These are phyloP conservation scores for Platyrinchus mystaceus DNA, from an alignment of 2,797 vertebrate species.

Conservation along the genomic window DNA sequence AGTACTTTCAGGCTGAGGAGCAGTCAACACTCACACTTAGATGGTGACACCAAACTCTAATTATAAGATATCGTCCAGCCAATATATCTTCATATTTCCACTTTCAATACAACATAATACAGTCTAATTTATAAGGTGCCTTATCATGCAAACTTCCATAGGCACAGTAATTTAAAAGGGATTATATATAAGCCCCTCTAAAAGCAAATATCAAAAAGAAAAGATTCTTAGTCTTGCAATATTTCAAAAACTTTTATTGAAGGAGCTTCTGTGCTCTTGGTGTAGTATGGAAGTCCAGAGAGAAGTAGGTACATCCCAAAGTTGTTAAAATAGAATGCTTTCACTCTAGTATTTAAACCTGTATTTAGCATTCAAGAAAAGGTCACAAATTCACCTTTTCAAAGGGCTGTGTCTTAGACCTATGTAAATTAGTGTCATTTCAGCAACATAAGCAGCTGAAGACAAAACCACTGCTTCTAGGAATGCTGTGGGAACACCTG, in stretches of 20 bases:
- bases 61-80: not conserved
- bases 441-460: not conserved
- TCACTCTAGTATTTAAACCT: not conserved
- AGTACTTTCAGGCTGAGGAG: not conserved
- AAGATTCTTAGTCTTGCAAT: not conserved
- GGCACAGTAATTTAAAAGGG: conserved; percentile 65
- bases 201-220: conserved; percentile 45
- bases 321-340: not conserved
- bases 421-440: not conserved
- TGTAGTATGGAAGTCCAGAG: not conserved
- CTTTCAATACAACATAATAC: conserved; percentile 28
- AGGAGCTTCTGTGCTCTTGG: not conserved
- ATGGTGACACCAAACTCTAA: conserved; percentile 31
- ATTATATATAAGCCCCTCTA: conserved; percentile 41
- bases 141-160: conserved; percentile 53
- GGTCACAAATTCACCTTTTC: not conserved
- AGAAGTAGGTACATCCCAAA: not conserved
- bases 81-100: conserved; percentile 1
- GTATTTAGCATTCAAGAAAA: not conserved
- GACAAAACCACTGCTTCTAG: not conserved
- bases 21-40: not conserved
- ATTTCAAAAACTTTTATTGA: not conserved
- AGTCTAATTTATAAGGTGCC: conserved; percentile 44
- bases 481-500: not conserved
- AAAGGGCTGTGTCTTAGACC: not conserved